Evolutionary conservation across 2,113 vertebrate genomes (phyloP).

Genomic region (Neofelis nebulosa): DNA sequence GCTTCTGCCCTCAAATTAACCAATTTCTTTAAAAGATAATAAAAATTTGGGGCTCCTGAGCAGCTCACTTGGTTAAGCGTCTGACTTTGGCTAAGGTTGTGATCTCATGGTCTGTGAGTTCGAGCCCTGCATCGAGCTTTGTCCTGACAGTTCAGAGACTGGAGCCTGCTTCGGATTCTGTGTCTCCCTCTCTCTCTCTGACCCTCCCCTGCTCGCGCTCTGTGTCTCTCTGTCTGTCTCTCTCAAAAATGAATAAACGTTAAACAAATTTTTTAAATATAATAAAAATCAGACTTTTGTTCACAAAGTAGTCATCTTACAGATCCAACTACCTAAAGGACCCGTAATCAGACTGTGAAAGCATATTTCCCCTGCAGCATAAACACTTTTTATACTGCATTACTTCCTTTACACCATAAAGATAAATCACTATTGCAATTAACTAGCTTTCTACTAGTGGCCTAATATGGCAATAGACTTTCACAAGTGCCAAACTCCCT

Average conservation of each 20-base stretch:
- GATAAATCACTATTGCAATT: constrained; percentile 5
- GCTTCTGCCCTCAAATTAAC: background rate
- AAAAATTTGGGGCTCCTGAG: background rate
- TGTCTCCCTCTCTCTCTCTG: too few species aligned
- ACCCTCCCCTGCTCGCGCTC: too few species aligned
- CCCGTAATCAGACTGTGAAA: background rate
- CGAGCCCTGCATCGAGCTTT: too few species aligned
- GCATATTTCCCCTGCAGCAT: background rate
- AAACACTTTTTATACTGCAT: background rate
- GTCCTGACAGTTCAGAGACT: too few species aligned
- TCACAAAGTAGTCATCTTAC: background rate
- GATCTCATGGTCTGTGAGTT: too few species aligned
- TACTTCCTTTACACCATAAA: constrained; percentile 1
- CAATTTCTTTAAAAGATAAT: background rate
- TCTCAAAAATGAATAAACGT: too few species aligned
- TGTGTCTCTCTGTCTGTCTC: too few species aligned
- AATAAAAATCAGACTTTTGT: constrained; percentile 6
- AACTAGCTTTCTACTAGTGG: background rate
- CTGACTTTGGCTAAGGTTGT: too few species aligned
- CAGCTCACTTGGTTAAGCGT: too few species aligned
- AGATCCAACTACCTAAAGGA: constrained; percentile 21
- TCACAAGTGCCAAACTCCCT: constrained; percentile 6
- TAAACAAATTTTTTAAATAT: background rate
- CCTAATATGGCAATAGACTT: background rate
- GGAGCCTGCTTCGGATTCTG: too few species aligned